These are phyloP conservation scores for Leucoraja ocellata DNA, from an alignment of 2,797 vertebrate genomes.

Conservation along the genomic window DNA sequence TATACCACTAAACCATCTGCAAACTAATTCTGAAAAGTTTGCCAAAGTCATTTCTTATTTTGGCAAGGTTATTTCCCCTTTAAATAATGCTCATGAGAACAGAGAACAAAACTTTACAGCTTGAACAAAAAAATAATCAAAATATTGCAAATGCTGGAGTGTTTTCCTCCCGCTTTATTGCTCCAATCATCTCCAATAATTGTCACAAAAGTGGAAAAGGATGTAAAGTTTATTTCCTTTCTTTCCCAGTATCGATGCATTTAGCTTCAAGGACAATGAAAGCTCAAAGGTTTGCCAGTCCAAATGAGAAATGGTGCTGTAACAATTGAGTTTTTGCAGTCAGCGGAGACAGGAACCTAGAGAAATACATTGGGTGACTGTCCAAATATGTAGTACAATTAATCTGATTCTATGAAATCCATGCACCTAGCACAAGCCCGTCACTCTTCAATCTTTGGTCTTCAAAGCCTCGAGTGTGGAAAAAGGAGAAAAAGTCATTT, in stretches of 20 bases:
- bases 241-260: neutral
- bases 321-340: neutral
- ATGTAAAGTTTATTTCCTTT: conserved; percentile 9
- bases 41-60: neutral
- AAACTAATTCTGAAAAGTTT: conserved; percentile 13
- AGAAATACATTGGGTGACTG: neutral
- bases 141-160: too few species aligned
- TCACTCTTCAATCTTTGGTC: neutral
- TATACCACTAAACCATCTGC: neutral
- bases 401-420: neutral
- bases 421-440: neutral
- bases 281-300: conserved; percentile 10
- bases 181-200: neutral
- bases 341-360: conserved; percentile 1
- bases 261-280: conserved; percentile 17
- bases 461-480: neutral
- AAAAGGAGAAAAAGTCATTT: conserved; percentile 4
- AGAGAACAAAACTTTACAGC: neutral
- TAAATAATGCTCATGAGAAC: conserved; percentile 25
- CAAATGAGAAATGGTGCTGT: neutral
- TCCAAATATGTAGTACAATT: neutral
- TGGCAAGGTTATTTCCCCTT: conserved; percentile 28
- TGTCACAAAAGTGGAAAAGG: neutral
- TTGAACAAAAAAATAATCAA: neutral
- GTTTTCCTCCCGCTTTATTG: neutral